Base-by-base conservation (phyloP, 2,888 invertebrate genomes). In the Netelia virgata region DNA sequence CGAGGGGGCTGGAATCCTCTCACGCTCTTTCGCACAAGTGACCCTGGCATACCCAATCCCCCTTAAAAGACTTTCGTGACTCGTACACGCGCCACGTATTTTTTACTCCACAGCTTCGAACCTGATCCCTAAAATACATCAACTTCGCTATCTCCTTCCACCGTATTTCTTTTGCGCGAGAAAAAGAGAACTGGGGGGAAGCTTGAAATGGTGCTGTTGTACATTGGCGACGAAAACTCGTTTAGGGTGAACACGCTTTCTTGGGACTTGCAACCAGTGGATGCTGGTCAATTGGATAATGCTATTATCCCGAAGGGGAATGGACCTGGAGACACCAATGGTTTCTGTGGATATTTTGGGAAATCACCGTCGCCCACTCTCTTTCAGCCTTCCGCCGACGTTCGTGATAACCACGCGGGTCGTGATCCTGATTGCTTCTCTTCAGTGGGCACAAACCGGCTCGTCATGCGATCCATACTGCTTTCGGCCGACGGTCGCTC, bases 391-490 rank as follows among this genome's bases (percentile, higher is more conserved):
- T n/a, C 47, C 23, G 11, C 28, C 36, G 6, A n/a, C 14, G 43
- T n/a, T 28, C 10, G 63, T 11, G 59, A 36, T 20, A 18, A 43
- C 43, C 73, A 66, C 68, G 47, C 80, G 73, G 70, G 80, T 81
- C 83, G 76, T 85, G 86, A 88, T 87, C 88, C 84, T 91, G 89
- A 91, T 90, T 90, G 86, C 87, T 86, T 82, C 88, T 86, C 85
- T 90, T 90, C 88, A 86, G 57, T 50, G 23, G 36, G 47, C 36
- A 73, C 59, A 16, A 63, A 16, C 41, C 59, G 43, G 47, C n/a
- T 53, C 20, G 81, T 83, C 83, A 69, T 72, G 57, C 79, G 43
- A 11, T 18, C 14, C 14, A 16, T 11, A 57, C 16, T 23, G 70
- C 53, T 41, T 76, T 68, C 66, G 11, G 1, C 47, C n/a, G 55